A percentile compares a stretch with the other conserved stretches of the same genome.
Conservation (phyloP, 2,888 invertebrate genomes). For the Trypoxylon attenuatum region DNA sequence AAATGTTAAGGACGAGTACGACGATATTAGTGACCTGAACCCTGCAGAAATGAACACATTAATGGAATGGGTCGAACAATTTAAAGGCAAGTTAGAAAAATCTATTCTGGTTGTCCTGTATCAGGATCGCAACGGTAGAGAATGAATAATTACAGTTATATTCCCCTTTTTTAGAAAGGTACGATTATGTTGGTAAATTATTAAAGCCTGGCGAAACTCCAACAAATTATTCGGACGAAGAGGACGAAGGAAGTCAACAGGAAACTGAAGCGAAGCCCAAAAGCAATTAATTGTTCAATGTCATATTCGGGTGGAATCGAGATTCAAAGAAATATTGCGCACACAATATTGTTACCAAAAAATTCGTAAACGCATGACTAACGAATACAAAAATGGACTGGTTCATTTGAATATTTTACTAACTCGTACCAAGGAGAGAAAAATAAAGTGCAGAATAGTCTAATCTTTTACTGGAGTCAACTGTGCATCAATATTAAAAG, state of each 20-base stretch:
- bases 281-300: conserved; percentile 67
- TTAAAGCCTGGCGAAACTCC: conserved; percentile 94
- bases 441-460: conserved; percentile 50
- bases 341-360: conserved; percentile 61
- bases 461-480: conserved; percentile 57
- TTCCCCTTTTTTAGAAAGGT: conserved; percentile 85
- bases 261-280: conserved; percentile 74
- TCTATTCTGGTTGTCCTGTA: not conserved
- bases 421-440: conserved; percentile 50
- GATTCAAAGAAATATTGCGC: conserved; percentile 55
- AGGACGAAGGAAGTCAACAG: conserved; percentile 78
- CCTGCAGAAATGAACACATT: conserved; percentile 96
- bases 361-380: conserved; percentile 53
- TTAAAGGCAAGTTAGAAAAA: conserved; percentile 82
- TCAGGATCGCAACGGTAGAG: not conserved
- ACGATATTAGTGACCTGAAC: conserved; percentile 95
- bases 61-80: conserved; percentile 97
- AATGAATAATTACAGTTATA: not conserved
- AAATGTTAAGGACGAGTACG: conserved; percentile 89
- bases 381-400: conserved; percentile 56
- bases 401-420: conserved; percentile 55
- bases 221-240: conserved; percentile 93
- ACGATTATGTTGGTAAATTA: conserved; percentile 91
- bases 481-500: conserved; percentile 56
- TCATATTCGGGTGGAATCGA: conserved; percentile 45